phyloP scores from a whole-genome alignment of 2,797 vertebrate genomes.

The Chelidonichthys spinosus region DNA sequence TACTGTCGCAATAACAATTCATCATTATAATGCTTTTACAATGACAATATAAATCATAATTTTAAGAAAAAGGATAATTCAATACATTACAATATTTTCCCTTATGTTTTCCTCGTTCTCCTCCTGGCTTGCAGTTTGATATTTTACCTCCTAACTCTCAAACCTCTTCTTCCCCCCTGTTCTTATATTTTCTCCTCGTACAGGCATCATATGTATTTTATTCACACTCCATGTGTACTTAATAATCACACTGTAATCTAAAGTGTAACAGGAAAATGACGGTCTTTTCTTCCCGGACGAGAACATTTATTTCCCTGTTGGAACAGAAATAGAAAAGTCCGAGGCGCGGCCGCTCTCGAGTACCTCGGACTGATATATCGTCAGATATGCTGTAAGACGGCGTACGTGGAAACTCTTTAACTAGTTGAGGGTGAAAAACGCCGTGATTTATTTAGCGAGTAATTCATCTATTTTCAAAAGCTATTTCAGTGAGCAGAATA shows the following conservation, averaged over 20 bases:
- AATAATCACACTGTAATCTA: background rate
- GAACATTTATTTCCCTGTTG: background rate
- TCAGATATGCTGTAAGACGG: conserved; percentile 12
- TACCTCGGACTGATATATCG: conserved; percentile 10
- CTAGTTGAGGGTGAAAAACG: background rate
- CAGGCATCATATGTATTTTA: background rate
- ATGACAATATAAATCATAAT: background rate
- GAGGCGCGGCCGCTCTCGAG: background rate
- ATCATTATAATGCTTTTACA: background rate
- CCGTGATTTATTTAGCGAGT: conserved; percentile 42
- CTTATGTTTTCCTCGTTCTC: no score
- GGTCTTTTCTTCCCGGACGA: background rate
- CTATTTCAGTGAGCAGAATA: conserved; percentile 48
- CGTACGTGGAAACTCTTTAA: conserved; percentile 33
- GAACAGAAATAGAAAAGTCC: background rate
- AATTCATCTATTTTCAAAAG: conserved; percentile 57
- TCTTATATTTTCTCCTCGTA: background rate
- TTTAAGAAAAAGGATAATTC: background rate
- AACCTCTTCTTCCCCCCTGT: background rate
- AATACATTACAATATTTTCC: background rate
- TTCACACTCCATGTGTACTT: background rate
- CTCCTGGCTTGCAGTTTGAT: no score
- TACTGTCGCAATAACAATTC: background rate
- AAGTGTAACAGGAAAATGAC: background rate
- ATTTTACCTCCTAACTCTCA: background rate